These are phyloP conservation scores for Chrysomallon squamiferum DNA, from an alignment of 1,140 invertebrate species.

Conservation along the genomic window DNA sequence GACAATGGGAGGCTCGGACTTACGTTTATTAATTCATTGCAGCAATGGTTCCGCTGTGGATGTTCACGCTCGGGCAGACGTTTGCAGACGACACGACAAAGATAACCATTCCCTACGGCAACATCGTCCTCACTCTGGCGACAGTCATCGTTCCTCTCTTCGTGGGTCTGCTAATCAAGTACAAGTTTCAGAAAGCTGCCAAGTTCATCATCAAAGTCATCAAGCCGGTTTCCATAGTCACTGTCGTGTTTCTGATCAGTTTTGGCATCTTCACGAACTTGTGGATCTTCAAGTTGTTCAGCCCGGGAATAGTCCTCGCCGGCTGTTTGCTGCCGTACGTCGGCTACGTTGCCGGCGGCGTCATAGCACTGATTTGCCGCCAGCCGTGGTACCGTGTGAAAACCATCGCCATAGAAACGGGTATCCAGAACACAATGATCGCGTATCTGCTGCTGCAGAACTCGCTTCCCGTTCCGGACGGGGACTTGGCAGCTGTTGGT, in stretches of 20 bases:
- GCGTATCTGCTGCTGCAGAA: constrained; percentile 63
- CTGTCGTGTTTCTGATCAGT: constrained; percentile 87
- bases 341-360: constrained; percentile 80
- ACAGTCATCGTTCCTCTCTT: constrained; percentile 83
- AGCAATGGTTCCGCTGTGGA: constrained; percentile 95
- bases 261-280: constrained; percentile 91
- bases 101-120: constrained; percentile 77
- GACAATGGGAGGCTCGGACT: no score
- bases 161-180: constrained; percentile 73
- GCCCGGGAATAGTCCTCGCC: constrained; percentile 70
- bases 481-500: constrained; percentile 62
- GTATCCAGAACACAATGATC: constrained; percentile 66
- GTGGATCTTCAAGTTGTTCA: constrained; percentile 88
- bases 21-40: constrained; percentile 45
- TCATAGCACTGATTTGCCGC: constrained; percentile 40
- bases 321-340: constrained; percentile 86
- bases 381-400: constrained; percentile 58
- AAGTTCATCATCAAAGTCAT: constrained; percentile 43
- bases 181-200: constrained; percentile 66
- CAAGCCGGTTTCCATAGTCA: constrained; percentile 77
- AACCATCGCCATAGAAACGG: constrained; percentile 67
- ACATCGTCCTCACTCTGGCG: constrained; percentile 78
- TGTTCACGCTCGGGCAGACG: constrained; percentile 85
- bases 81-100: constrained; percentile 71
- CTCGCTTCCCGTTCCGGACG: constrained; percentile 63